These are phyloP conservation scores for Lepidostoma basale DNA, from an alignment of 1,140 invertebrate species.

Conservation along the genomic window DNA sequence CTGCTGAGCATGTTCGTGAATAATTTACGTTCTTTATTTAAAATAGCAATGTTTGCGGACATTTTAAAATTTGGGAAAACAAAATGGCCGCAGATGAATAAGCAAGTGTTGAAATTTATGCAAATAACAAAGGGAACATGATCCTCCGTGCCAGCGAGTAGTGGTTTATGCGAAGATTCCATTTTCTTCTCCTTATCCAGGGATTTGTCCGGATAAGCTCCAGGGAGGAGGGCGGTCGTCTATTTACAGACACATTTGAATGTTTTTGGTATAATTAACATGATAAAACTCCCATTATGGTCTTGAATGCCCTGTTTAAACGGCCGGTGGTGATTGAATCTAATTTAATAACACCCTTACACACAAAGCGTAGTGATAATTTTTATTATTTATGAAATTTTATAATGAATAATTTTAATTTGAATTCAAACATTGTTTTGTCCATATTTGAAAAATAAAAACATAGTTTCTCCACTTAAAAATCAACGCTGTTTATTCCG, in stretches of 20 bases:
- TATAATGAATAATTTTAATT: too few species aligned
- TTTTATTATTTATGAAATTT: too few species aligned
- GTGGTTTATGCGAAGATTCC: background rate
- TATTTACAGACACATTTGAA: background rate
- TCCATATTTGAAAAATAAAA: too few species aligned
- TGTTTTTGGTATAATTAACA: background rate
- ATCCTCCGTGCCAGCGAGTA: background rate
- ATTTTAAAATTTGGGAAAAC: background rate
- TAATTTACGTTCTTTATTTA: constrained; percentile 6
- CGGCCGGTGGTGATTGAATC: too few species aligned
- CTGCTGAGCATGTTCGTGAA: background rate
- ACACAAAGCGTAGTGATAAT: too few species aligned
- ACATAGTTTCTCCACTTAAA: too few species aligned
- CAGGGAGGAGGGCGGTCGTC: background rate
- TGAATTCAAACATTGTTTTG: too few species aligned
- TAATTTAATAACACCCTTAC: too few species aligned
- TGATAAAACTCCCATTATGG: too few species aligned
- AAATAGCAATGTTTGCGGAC: background rate
- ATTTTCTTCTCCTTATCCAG: background rate
- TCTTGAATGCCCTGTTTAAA: too few species aligned
- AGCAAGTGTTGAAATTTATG: too few species aligned
- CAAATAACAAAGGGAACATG: constrained; percentile 11
- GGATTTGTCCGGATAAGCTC: background rate
- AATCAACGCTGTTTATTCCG: too few species aligned
- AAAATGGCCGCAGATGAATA: background rate